A percentile compares a stretch with the other conserved stretches of the same genome.
These are phyloP conservation scores for Calephelis virginiensis DNA, from an alignment of 1,140 invertebrate genomes.

Conservation along the genomic window DNA sequence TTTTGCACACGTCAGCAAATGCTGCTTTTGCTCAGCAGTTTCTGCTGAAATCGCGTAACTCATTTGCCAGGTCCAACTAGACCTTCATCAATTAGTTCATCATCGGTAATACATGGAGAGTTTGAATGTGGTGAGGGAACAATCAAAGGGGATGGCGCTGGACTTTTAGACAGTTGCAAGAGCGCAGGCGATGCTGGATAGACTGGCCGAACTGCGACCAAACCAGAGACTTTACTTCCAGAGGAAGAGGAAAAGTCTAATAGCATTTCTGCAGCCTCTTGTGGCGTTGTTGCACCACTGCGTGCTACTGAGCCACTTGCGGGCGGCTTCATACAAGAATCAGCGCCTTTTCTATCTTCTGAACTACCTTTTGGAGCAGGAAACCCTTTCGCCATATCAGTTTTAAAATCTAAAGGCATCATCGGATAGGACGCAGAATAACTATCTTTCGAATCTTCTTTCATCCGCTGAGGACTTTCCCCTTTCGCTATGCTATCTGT, in stretches of 20 bases:
- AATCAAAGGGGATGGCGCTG: conserved; percentile 84
- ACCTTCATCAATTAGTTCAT: conserved; percentile 94
- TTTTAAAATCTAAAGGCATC: conserved; percentile 70
- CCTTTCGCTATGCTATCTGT: conserved; percentile 61
- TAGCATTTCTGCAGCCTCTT: conserved; percentile 82
- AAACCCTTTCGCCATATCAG: conserved; percentile 68
- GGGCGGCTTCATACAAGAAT: conserved; percentile 71
- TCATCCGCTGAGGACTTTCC: conserved; percentile 57
- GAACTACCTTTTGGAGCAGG: conserved; percentile 62
- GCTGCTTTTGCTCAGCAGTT: conserved; percentile 11
- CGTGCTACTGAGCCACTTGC: conserved; percentile 57
- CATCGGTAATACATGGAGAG: conserved; percentile 91
- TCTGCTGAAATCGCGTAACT: conserved; percentile 27
- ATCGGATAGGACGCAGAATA: conserved; percentile 55
- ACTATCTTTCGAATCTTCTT: conserved; percentile 62
- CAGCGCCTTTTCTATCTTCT: conserved; percentile 65
- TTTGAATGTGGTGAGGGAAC: conserved; percentile 86
- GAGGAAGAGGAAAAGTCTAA: conserved; percentile 82
- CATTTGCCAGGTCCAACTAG: conserved; percentile 84
- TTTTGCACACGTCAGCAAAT: conserved; percentile 9
- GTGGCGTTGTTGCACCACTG: conserved; percentile 73
- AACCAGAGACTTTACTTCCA: conserved; percentile 68
- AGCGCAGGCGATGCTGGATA: conserved; percentile 84
- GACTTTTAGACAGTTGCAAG: conserved; percentile 88
- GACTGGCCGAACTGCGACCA: conserved; percentile 77